phyloP scores from a whole-genome alignment of 2,888 invertebrate genomes.

The Sinotaia quadrata region DNA sequence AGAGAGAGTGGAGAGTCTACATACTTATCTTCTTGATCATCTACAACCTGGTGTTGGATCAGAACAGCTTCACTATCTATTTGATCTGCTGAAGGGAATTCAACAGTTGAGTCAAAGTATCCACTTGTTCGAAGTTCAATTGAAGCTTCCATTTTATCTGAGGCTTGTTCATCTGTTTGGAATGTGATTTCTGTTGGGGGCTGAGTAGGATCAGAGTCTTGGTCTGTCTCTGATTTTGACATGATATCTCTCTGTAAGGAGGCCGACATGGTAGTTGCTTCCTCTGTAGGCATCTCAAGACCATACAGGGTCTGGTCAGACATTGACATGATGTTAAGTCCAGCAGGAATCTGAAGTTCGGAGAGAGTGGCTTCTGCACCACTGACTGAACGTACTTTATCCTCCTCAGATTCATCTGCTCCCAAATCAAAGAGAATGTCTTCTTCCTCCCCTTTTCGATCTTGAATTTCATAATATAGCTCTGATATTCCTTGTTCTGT shows the following conservation, averaged over 20 bases:
- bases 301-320: conserved; percentile 71
- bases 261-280: conserved; percentile 48
- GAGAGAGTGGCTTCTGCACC: conserved; percentile 37
- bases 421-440: conserved; percentile 1
- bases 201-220: conserved; percentile 35
- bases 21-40: conserved; percentile 9
- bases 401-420: conserved; percentile 19
- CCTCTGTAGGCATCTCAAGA: conserved; percentile 71
- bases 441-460: background rate
- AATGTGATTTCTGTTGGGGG: conserved; percentile 38
- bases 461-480: background rate
- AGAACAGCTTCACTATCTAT: conserved; percentile 8
- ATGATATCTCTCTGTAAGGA: conserved; percentile 43
- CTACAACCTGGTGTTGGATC: conserved; percentile 12
- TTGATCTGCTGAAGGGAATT: conserved; percentile 16
- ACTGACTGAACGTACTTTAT: conserved; percentile 18
- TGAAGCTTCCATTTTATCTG: conserved; percentile 23
- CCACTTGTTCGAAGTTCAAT: conserved; percentile 19
- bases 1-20: conserved; percentile 15
- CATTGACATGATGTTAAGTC: conserved; percentile 44
- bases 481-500: background rate
- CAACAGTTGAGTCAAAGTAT: conserved; percentile 11
- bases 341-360: conserved; percentile 49
- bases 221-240: conserved; percentile 40
- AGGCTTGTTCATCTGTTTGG: conserved; percentile 32